Evolutionary conservation across 2,888 invertebrate genomes (phyloP), one percentile per base, ranked within the genome.

Genomic region (Nymphalis polychloros): DNA sequence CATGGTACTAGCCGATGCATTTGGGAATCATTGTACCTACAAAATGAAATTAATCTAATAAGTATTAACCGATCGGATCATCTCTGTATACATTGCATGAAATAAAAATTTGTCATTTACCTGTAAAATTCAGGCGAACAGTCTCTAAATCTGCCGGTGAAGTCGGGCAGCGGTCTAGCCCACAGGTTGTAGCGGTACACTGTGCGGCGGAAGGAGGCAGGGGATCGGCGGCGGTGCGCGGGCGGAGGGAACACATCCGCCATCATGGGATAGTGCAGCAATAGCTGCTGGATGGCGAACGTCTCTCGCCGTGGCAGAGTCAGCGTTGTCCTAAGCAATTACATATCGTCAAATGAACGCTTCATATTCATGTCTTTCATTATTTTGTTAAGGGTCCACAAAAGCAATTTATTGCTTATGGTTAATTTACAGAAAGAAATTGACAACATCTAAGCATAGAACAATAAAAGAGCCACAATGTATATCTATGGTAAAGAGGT

Each of bases 1-100:
- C 98, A 98, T 1, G 97, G 97, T 72, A 97, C 95, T 65, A 98
- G 92, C 1, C 98, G 95, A 83, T 96, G 96, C 73, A 96, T 93
- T 83, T 97, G 96, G 17, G 96, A 95, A 67, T 96, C 96, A 89
- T 98, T 95, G 81, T 94, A 93, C 85, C 97, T 96, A 82, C n/a
- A 91, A 89, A 80, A 41, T 27, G 16, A 53, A 69, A 70, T 61
- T 1, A n/a, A 20, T 13, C 27, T 13, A 49, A 23, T 64, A 16
- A 35, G 35, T 23, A 59, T 20, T 47, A 6, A 57, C 17, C n/a
- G 13, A 59, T 31, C 17, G n/a, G 69, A 59, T 55, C 16, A 8
- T 49, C 17, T 41, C 13, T 41, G 41, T 41, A 41, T 4, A 41
- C 10, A 19, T 48, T n/a, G 19, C 19, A 53, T 13, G 19, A 27